phyloP scores from a whole-genome alignment of 2,888 invertebrate genomes.

The Nipponacmea schrenckii region DNA sequence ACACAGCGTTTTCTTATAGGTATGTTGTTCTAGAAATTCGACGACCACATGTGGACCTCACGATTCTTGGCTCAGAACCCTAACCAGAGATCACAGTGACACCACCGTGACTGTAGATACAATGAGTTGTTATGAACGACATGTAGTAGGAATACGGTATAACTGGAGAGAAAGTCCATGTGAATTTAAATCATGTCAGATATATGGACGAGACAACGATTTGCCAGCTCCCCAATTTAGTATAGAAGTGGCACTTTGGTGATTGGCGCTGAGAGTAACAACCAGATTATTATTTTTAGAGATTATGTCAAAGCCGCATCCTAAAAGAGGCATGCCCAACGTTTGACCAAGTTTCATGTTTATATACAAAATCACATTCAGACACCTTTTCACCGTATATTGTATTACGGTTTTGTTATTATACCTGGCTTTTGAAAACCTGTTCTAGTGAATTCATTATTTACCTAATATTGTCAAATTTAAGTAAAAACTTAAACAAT shows the following conservation, averaged over 20 bases:
- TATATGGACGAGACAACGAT: conserved; percentile 35
- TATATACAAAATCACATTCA: no score
- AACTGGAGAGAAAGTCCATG: conserved; percentile 46
- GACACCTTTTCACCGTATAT: no score
- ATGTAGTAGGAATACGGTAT: conserved; percentile 38
- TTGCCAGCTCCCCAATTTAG: conserved; percentile 40
- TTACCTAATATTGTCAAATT: no score
- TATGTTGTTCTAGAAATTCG: conserved; percentile 12
- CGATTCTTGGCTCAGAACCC: conserved; percentile 16
- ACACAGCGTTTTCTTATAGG: neutral
- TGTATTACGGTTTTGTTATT: no score
- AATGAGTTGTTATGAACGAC: conserved; percentile 16
- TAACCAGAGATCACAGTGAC: conserved; percentile 13
- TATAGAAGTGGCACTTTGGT: neutral
- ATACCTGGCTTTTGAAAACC: no score
- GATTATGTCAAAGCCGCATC: no score
- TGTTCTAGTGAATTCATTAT: no score
- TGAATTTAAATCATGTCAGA: conserved; percentile 32
- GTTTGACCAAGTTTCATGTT: no score
- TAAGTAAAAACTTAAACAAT: no score
- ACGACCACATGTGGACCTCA: neutral
- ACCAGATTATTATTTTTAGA: no score
- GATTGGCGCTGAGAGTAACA: no score
- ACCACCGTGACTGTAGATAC: conserved; percentile 17
- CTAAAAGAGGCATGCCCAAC: no score